These are phyloP conservation scores for Pomacea canaliculata DNA, from an alignment of 2,888 invertebrate genomes.

Conservation along the genomic window DNA sequence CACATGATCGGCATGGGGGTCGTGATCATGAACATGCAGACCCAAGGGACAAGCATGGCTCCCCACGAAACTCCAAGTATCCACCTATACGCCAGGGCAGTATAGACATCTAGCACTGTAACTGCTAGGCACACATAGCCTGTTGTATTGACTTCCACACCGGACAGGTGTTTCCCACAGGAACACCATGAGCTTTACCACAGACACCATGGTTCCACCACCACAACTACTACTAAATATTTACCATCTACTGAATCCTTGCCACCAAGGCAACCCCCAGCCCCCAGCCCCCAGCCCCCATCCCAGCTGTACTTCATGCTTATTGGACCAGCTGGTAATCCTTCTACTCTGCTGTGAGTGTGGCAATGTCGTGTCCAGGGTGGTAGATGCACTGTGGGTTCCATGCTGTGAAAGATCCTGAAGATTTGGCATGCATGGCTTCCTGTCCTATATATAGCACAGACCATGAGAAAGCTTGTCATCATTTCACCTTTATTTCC, in stretches of 20 bases:
- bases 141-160: constrained; percentile 16
- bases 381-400: too few relatives aligned
- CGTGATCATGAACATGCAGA: constrained; percentile 37
- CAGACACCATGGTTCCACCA: constrained; percentile 16
- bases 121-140: constrained; percentile 5
- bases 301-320: too few relatives aligned
- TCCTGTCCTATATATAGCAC: too few relatives aligned
- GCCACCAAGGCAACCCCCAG: too few relatives aligned
- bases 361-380: too few relatives aligned
- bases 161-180: constrained; percentile 9
- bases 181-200: background rate
- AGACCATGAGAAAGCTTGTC: too few relatives aligned
- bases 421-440: too few relatives aligned
- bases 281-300: constrained; percentile 2
- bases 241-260: constrained; percentile 5
- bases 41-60: constrained; percentile 36
- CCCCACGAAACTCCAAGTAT: constrained; percentile 42
- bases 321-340: too few relatives aligned
- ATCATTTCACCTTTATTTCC: too few relatives aligned
- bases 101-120: constrained; percentile 56
- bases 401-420: too few relatives aligned
- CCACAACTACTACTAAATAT: constrained; percentile 4
- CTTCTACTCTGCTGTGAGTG: too few relatives aligned
- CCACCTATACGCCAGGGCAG: constrained; percentile 57
- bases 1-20: constrained; percentile 30